Base-by-base conservation (phyloP, 2,113 vertebrate species). In the Lichenostomus cassidix region DNA sequence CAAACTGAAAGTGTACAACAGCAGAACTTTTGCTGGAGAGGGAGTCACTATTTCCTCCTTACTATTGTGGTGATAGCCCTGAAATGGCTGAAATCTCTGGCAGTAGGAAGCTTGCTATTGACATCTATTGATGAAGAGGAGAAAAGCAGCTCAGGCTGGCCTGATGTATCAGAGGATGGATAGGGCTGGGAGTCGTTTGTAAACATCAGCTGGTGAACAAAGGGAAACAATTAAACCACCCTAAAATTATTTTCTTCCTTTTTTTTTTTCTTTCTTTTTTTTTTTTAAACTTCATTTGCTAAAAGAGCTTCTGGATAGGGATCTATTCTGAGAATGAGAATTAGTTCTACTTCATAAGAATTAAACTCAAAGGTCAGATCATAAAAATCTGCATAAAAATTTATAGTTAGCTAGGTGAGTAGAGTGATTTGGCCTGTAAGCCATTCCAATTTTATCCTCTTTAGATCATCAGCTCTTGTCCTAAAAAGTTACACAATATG, bases 61-160 rank as follows among this genome's bases (percentile, higher is more conserved):
- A 29, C 21, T 58, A 20, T 90, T 74, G 55, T 81, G 47, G 19
- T 87, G 39, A 1, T 2, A 94, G 59, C 60, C 33, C 59, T 87
- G 89, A 92, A 95, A 96, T 87, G 92, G 90, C 91, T 74, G 90
- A 95, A 90, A 59, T 88, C 27, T 92, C 44, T 74, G 59, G 79
- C 71, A 93, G 55, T 88, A 88, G 79, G 90, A 95, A 96, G 94
- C 94, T 96, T 96, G 91, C 96, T 95, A 41, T 96, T 95, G 95
- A 96, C 96, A 96, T 94, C 95, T 97, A 87, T 96, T 97, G 95
- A 95, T 97, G 94, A 89, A 96, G 83, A 94, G 37, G 73, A 96
- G 96, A 95, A 97, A 92, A 97, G 96, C 95, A 96, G 52, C 91
- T 94, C 77, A 56, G 73, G 22, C 56, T 82, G 89, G 60, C 52